These are phyloP conservation scores for Wasmannia auropunctata DNA, from an alignment of 1,140 invertebrate species.

Conservation along the genomic window DNA sequence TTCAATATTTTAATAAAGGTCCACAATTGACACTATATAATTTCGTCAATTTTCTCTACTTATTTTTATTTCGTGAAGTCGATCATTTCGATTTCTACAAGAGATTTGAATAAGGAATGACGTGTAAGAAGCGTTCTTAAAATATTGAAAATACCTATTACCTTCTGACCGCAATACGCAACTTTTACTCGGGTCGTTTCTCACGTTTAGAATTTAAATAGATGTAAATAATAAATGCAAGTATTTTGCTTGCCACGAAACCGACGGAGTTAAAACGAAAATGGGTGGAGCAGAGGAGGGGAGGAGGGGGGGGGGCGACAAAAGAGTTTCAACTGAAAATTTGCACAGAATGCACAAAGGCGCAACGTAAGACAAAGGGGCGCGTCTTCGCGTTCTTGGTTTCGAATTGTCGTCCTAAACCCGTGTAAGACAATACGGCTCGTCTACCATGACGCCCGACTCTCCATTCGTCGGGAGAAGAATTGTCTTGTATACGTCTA, in stretches of 20 bases:
- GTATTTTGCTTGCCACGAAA: neutral
- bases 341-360: conserved; percentile 47
- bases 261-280: conserved; percentile 2
- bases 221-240: conserved; percentile 23
- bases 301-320: too few species aligned
- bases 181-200: neutral
- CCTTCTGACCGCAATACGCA: neutral
- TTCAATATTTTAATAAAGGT: too few species aligned
- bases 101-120: too few species aligned
- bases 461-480: conserved; percentile 57
- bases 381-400: conserved; percentile 50
- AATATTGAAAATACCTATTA: too few species aligned
- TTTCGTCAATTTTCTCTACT: neutral
- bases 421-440: conserved; percentile 44
- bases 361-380: conserved; percentile 32
- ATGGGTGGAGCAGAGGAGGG: too few species aligned
- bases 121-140: neutral
- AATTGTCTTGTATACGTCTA: conserved; percentile 60
- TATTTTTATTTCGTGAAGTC: neutral
- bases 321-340: conserved; percentile 47
- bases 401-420: conserved; percentile 49
- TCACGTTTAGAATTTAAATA: conserved; percentile 11
- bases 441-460: conserved; percentile 23
- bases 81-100: neutral
- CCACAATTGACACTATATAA: neutral